Percentiles rank a stretch among this genome's conserved stretches.
phyloP scores from a whole-genome alignment of 2,797 vertebrate genomes.

The Mus spretus region DNA sequence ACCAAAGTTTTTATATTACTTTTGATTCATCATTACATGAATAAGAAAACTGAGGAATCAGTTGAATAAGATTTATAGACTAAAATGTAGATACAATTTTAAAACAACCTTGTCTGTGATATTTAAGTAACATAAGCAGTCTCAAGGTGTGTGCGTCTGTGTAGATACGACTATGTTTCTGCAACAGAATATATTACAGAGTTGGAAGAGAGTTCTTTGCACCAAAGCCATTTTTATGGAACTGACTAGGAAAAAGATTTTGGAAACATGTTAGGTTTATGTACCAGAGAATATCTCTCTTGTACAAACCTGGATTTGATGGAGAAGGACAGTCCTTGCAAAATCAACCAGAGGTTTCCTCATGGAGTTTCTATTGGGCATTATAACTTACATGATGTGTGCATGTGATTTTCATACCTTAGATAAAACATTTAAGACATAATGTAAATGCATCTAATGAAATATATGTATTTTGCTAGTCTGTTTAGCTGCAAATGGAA shows the following conservation, averaged over 20 bases:
- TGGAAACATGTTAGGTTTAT: neutral
- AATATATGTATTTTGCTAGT: neutral
- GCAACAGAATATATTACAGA: neutral
- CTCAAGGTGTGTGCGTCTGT: neutral
- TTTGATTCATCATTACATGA: neutral
- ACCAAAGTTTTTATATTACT: neutral
- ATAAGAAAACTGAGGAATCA: neutral
- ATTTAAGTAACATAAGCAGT: neutral
- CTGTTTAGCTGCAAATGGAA: neutral
- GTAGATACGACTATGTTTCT: neutral
- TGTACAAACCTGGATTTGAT: neutral
- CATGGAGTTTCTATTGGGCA: neutral
- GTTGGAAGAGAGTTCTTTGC: neutral
- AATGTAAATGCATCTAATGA: neutral
- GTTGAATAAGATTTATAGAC: neutral
- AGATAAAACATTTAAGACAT: neutral
- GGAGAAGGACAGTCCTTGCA: neutral
- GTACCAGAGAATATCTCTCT: accelerated
- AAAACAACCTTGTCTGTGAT: neutral
- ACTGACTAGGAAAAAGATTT: neutral
- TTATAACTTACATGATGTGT: neutral
- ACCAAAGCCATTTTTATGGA: neutral
- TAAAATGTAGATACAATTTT: neutral
- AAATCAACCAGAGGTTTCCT: neutral
- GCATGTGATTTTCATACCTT: neutral